Base-by-base conservation (phyloP, 2,797 vertebrate species). In the Pagetopsis macropterus region DNA sequence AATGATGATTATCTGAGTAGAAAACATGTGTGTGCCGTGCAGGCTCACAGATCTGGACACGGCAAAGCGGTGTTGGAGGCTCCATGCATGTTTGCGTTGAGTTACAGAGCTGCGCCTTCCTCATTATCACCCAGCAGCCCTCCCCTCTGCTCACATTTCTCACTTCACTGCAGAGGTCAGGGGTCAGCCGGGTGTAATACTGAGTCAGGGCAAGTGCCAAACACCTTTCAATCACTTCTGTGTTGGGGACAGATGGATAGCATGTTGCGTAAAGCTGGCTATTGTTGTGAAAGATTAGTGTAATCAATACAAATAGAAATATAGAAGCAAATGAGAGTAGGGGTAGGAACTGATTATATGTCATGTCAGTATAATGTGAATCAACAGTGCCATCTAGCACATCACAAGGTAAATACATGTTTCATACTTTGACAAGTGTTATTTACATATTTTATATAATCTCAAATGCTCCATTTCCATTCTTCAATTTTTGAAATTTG, bases 51-150 rank as follows among this genome's bases (percentile, higher is more conserved):
- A 74, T 27, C 12, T 45, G 13, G 11, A 71, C 27, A 17, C 33
- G 17, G 14, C 49, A 45, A 5, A 62, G 16, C 1, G 45, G 44
- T 13, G 61, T 46, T 37, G 21, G 72, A 46, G 55, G 40, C 78
- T 52, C 55, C 8, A 0, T 72, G 57, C 67, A 31, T 68, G 66
- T 81, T 75, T 83, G 80, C 84, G 75, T 74, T 79, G 76, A 72
- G 79, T 89, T 84, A 72, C 81, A 82, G 62, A 52, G 56, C 69
- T 73, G 67, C 15, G 5, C 27, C 70, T 15, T 76, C 65, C 84
- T 87, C 85, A 86, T 89, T 88, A 91, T 88, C 87, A 64, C 83
- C 78, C 58, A 21, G 81, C 77, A 66, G 61, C 75, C 64, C 61
- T 62, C 48, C 69, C 16, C 77, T 72, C 69, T 43, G 50, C 81